Percentiles rank a stretch among this genome's conserved stretches.
phyloP scores from a whole-genome alignment of 2,797 vertebrate genomes.

The Myotis daubentonii region DNA sequence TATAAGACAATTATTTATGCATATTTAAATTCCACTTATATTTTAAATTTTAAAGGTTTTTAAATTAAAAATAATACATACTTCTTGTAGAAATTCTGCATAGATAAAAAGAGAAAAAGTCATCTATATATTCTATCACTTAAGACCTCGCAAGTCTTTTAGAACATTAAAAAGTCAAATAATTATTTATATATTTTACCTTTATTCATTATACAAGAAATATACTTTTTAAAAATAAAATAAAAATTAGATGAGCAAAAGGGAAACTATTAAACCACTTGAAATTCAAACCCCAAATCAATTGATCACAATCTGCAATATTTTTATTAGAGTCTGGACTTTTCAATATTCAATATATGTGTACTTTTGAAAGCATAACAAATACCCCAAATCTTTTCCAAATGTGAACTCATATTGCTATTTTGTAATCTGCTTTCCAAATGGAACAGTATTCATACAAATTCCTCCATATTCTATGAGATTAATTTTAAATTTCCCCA shows the following conservation, averaged over 20 bases:
- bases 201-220: conserved; percentile 23
- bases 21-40: conserved; percentile 12
- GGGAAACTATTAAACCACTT: background rate
- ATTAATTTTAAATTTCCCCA: background rate
- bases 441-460: background rate
- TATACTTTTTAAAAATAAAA: background rate
- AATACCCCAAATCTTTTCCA: background rate
- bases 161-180: conserved; percentile 25
- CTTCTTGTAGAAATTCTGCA: conserved; percentile 14
- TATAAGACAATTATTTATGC: background rate
- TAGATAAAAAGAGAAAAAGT: background rate
- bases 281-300: background rate
- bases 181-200: conserved; percentile 7
- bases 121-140: background rate
- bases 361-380: background rate
- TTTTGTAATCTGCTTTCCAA: background rate
- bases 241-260: conserved; percentile 34
- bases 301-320: background rate
- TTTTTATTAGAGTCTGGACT: background rate
- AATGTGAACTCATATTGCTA: background rate
- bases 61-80: conserved; percentile 32
- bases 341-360: background rate
- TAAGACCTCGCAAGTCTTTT: background rate
- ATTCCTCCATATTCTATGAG: background rate
- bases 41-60: background rate